Conservation (phyloP, 2,888 invertebrate species). For the Dexiosoma caninum region DNA sequence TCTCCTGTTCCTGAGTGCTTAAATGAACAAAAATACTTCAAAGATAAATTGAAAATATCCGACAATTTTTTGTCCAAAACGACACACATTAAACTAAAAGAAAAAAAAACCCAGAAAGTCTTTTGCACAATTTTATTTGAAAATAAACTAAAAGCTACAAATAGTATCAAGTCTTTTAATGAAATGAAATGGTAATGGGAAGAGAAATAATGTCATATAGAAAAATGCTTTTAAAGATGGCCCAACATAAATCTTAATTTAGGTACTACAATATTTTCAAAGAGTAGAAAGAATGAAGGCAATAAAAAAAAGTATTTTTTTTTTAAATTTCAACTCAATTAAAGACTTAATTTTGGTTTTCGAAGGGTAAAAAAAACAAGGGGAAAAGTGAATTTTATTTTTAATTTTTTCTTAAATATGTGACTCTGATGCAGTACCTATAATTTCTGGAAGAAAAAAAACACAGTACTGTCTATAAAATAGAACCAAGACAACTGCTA, state of each 20-base stretch:
- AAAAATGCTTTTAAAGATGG: slow-evolving; percentile 5
- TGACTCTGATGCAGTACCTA: too few species aligned
- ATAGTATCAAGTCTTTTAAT: slow-evolving; percentile 26
- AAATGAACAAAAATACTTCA: slow-evolving; percentile 41
- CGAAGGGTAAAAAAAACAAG: too few species aligned
- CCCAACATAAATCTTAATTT: slow-evolving; percentile 37
- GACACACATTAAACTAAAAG: neutral
- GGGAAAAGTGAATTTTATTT: too few species aligned
- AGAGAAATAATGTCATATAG: neutral
- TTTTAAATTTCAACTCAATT: slow-evolving; percentile 49
- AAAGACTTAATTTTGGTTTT: slow-evolving; percentile 26
- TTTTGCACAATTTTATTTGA: neutral
- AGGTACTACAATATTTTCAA: neutral
- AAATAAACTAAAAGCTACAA: slow-evolving; percentile 24
- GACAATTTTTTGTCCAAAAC: slow-evolving; percentile 14
- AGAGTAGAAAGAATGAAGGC: neutral
- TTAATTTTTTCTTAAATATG: too few species aligned
- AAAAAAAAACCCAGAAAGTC: neutral
- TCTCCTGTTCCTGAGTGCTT: neutral
- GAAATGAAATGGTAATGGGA: slow-evolving; percentile 36
- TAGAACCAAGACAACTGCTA: too few species aligned
- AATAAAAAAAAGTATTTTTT: neutral
- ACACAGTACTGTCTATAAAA: too few species aligned
- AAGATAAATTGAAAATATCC: slow-evolving; percentile 30
- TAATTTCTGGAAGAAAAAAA: too few species aligned